Conservation (phyloP, 2,113 vertebrate genomes). For the Syngnathus typhle region DNA sequence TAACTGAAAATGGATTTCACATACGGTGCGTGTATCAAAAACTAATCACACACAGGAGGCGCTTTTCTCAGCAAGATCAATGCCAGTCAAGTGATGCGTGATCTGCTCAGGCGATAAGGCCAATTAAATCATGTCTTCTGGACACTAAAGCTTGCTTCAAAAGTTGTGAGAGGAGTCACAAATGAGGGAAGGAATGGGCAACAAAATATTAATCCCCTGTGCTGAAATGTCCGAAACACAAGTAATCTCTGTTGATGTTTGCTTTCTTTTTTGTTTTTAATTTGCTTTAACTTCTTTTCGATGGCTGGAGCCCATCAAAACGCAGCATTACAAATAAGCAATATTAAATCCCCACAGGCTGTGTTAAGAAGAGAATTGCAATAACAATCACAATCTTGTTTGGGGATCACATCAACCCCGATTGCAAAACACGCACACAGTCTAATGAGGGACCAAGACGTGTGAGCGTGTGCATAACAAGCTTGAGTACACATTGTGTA, state of each 20-base stretch:
- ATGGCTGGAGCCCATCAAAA: background rate
- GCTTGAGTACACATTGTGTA: too few species aligned
- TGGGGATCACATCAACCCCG: background rate
- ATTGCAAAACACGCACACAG: background rate
- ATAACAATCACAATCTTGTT: slow-evolving; percentile 1
- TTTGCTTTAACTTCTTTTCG: background rate
- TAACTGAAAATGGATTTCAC: background rate
- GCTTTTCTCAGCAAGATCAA: background rate
- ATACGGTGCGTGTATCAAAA: background rate
- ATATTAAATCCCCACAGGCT: slow-evolving; percentile 8
- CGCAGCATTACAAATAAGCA: slow-evolving; percentile 8
- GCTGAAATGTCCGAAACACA: slow-evolving; percentile 17
- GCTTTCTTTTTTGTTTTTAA: slow-evolving; percentile 1
- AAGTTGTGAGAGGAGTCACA: slow-evolving; percentile 24
- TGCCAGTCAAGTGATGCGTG: slow-evolving; percentile 15
- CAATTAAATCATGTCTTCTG: slow-evolving; percentile 35
- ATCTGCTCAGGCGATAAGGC: slow-evolving; percentile 25
- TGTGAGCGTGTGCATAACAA: too few species aligned
- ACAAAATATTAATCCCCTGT: slow-evolving; percentile 27
- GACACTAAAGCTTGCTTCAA: slow-evolving; percentile 24
- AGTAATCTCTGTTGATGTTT: slow-evolving; percentile 17
- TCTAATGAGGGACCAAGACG: background rate
- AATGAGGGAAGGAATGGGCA: slow-evolving; percentile 18
- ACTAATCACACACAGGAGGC: background rate
- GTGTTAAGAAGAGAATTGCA: slow-evolving; percentile 6